Evolutionary conservation across 2,797 vertebrate genomes (phyloP).

Genomic region (Pipistrellus kuhlii): DNA sequence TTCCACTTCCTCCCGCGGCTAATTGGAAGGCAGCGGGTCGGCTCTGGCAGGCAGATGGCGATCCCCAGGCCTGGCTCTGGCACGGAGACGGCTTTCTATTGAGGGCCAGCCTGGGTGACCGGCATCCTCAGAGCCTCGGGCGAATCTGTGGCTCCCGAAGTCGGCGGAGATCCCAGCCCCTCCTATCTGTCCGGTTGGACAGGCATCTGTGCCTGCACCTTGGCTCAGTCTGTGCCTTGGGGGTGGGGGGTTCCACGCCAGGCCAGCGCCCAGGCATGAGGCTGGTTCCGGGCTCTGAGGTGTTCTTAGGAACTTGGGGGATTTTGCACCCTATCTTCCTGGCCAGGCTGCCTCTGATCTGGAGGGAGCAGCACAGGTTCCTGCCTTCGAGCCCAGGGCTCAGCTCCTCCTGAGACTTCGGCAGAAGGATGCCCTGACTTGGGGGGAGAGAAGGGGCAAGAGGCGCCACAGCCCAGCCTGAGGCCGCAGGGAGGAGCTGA

Average conservation of each 20-base stretch:
- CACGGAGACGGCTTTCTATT: conserved; percentile 54
- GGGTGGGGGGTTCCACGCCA: not conserved
- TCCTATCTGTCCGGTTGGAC: not conserved
- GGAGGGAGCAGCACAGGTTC: not conserved
- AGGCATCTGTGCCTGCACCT: not conserved
- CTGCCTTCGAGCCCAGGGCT: not conserved
- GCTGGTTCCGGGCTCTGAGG: not conserved
- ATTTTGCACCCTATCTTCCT: not conserved
- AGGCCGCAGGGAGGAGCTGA: not conserved
- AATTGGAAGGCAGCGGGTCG: conserved; percentile 56
- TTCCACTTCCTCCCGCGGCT: conserved; percentile 55
- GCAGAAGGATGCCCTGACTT: conserved; percentile 52
- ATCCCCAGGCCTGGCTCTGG: conserved; percentile 52
- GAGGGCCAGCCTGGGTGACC: conserved; percentile 59
- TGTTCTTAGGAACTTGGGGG: conserved; percentile 17
- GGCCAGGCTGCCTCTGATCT: not conserved
- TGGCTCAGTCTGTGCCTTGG: not conserved
- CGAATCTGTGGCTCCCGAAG: not conserved
- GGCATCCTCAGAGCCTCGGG: conserved; percentile 31
- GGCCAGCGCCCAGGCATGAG: not conserved
- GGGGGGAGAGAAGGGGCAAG: conserved; percentile 14
- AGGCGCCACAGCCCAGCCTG: not conserved
- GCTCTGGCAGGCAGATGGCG: conserved; percentile 42
- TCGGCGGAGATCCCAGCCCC: not conserved
- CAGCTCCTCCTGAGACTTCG: not conserved